Evolutionary conservation across 2,113 vertebrate species (phyloP).

Genomic region (Peromyscus californicus): DNA sequence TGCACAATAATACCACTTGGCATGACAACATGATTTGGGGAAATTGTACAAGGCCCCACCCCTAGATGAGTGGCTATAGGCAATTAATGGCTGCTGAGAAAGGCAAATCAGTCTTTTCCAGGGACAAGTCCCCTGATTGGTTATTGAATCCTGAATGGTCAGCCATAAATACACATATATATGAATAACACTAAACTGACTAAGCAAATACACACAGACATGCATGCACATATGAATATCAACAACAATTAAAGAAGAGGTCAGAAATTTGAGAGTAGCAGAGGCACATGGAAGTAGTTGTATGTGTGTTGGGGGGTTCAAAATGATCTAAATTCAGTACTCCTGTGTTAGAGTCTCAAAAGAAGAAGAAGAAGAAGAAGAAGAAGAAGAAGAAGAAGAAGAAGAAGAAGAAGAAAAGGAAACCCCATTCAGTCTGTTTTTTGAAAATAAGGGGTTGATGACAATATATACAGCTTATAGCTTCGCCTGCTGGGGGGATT

Average conservation of each 20-base stretch:
- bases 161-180: no score
- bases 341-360: background rate
- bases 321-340: background rate
- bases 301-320: no score
- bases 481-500: background rate
- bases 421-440: background rate
- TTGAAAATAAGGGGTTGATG: background rate
- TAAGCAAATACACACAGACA: background rate
- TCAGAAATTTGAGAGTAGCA: background rate
- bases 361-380: background rate
- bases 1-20: background rate
- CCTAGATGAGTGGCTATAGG: background rate
- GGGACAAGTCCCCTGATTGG: background rate
- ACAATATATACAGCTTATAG: background rate
- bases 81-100: background rate
- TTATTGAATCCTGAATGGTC: background rate
- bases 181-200: background rate
- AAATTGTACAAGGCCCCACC: background rate
- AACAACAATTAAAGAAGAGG: background rate
- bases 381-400: background rate
- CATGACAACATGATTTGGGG: background rate
- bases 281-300: background rate
- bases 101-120: background rate
- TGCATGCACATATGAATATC: background rate
- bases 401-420: background rate